These are phyloP conservation scores for Meloidogyne hapla DNA, from an alignment of 1,140 invertebrate genomes.

Conservation along the genomic window DNA sequence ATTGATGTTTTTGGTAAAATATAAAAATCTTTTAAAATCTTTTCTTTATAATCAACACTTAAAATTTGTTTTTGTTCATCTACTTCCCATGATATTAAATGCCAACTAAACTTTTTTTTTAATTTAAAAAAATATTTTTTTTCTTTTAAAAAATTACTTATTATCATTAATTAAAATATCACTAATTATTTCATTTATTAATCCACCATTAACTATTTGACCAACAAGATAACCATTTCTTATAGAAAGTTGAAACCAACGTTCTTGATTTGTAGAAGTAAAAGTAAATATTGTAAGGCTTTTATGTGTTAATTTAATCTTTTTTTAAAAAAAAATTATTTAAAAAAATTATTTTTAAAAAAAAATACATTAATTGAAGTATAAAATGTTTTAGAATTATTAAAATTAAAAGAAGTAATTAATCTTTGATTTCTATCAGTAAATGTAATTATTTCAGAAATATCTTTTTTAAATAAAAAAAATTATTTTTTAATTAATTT, in stretches of 20 bases:
- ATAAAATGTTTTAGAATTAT: slow-evolving; percentile 38
- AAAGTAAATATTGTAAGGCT: slow-evolving; percentile 61
- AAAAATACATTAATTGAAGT: slow-evolving; percentile 54
- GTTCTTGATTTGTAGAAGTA: slow-evolving; percentile 56
- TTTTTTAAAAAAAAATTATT: slow-evolving; percentile 7
- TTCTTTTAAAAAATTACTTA: slow-evolving; percentile 1
- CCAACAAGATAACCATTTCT: slow-evolving; percentile 54
- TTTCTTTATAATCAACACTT: slow-evolving; percentile 50
- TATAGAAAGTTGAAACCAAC: slow-evolving; percentile 62
- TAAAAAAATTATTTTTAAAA: slow-evolving; percentile 34
- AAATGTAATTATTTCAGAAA: slow-evolving; percentile 60
- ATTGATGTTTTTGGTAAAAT: slow-evolving; percentile 52
- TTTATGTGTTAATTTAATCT: slow-evolving; percentile 55
- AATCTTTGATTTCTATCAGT: slow-evolving; percentile 59
- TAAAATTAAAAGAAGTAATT: slow-evolving; percentile 43
- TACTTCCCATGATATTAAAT: slow-evolving; percentile 59
- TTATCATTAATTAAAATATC: slow-evolving; percentile 44
- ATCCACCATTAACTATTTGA: slow-evolving; percentile 52
- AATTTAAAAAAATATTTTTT: neutral
- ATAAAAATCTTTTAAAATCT: slow-evolving; percentile 36
- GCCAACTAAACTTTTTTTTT: slow-evolving; percentile 54
- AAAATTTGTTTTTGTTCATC: slow-evolving; percentile 41
- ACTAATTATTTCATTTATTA: slow-evolving; percentile 49
- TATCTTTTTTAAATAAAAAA: slow-evolving; percentile 38
- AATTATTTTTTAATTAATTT: neutral